Evolutionary conservation across 2,888 invertebrate species (phyloP).

Genomic region (Cerastis leucographa): DNA sequence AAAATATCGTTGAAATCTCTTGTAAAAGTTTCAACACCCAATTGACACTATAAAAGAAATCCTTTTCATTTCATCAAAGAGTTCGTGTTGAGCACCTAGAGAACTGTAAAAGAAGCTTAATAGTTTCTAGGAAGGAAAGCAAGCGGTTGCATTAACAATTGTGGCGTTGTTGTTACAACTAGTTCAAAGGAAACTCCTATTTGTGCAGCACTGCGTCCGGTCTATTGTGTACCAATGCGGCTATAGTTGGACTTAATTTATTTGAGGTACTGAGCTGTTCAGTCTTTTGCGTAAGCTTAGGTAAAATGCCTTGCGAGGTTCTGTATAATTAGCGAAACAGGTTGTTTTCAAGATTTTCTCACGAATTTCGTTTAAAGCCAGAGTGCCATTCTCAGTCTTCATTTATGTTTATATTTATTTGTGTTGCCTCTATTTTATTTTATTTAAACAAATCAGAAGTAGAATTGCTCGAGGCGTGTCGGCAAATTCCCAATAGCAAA

Average conservation of each 20-base stretch:
- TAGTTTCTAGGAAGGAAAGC: conserved; percentile 75
- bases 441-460: not conserved
- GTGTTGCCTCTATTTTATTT: not conserved
- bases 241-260: conserved; percentile 76
- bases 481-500: not conserved
- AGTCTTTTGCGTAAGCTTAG: conserved; percentile 30
- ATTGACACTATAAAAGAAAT: conserved; percentile 43
- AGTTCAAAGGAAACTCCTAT: conserved; percentile 88
- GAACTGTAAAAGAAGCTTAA: conserved; percentile 68
- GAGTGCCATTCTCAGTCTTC: not conserved
- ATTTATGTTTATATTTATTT: not conserved
- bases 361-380: not conserved
- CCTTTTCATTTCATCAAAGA: conserved; percentile 63
- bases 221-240: conserved; percentile 79
- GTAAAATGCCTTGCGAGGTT: conserved; percentile 12
- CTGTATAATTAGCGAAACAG: conserved; percentile 19
- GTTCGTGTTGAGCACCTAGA: conserved; percentile 48
- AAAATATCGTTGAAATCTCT: conserved; percentile 24
- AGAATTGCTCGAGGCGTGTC: not conserved
- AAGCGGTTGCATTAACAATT: conserved; percentile 76
- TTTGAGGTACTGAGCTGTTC: conserved; percentile 54
- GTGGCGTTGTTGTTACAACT: conserved; percentile 76
- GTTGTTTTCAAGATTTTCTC: not conserved
- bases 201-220: conserved; percentile 84
- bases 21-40: conserved; percentile 52